Evolutionary conservation across 53 echinoderm and acorn worm species (phyloP), one percentile per base, ranked within the genome.

Genomic region (Antedon mediterranea): DNA sequence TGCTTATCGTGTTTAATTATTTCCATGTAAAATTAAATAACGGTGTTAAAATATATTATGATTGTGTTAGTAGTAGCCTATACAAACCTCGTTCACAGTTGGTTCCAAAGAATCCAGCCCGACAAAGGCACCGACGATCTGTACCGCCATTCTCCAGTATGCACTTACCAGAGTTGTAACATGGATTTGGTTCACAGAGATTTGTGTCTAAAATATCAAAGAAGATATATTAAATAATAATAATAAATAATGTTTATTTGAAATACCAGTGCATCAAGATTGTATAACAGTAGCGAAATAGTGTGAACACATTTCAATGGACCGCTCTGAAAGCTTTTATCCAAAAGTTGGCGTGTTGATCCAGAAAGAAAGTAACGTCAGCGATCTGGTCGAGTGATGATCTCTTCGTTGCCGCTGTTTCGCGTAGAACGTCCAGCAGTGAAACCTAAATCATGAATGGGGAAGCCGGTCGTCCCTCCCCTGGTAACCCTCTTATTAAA

Each of bases 11-110:
- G 37, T 11, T 11, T 6, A 6, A 37, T 37, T 11, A 37, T 6
- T 37, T 11, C 37, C 37, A 11, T 11, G 11, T 11, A 57, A 57
- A 57, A 57, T 15, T 57, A 8, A 57, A 15, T 18, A 57, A 6
- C 11, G 23, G 20, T 37, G 23, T 57, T 57, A 9, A 57, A 18
- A 57, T 13, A 11, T 37, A 57, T 57, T 57, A 6, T 18, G 20
- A 57, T 41, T 41, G 5, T 13, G 41, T 41, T n/a, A n/a, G 41
- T 41, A 41, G 5, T 41, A 13, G n/a, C n/a, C 13, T 23, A 57
- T 57, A 57, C 57, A 57, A 57, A 57, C 57, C 57, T 57, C 57
- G 57, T 57, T 57, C 57, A 57, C 57, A 57, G 57, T 57, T 57
- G 11, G 9, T 26, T 11, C 57, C 57, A 57, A 57, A 57, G 26